Conservation (phyloP, 1,140 invertebrate genomes). For the Bombus balteatus region DNA sequence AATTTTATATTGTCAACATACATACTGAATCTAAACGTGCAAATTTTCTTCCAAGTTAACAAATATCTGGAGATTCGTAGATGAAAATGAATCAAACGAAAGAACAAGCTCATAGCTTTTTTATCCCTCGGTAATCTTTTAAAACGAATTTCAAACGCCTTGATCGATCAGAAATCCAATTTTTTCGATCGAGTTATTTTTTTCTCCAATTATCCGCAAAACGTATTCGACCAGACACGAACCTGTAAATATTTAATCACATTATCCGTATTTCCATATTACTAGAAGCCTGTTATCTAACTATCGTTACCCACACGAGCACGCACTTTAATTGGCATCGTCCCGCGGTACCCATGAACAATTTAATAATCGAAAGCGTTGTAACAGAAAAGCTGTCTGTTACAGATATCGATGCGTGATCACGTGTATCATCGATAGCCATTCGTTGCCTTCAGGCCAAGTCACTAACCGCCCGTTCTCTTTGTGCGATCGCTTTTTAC, state of each 20-base stretch:
- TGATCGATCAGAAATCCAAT: conserved; percentile 25
- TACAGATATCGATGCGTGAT: neutral
- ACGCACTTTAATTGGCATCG: conserved; percentile 56
- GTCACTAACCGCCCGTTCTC: neutral
- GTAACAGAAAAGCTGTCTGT: conserved; percentile 19
- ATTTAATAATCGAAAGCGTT: conserved; percentile 56
- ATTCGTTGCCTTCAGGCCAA: neutral
- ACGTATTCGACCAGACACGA: conserved; percentile 45
- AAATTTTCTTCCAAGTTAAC: neutral
- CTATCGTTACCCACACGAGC: conserved; percentile 47
- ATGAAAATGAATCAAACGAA: neutral
- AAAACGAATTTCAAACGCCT: too few relatives aligned
- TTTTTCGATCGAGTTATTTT: conserved; percentile 27
- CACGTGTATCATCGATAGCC: neutral
- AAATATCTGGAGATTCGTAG: neutral
- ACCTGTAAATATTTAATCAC: conserved; percentile 63
- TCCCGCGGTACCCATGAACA: conserved; percentile 3
- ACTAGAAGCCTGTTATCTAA: conserved; percentile 58
- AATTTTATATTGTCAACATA: too few relatives aligned
- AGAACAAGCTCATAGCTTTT: neutral
- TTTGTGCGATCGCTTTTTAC: neutral
- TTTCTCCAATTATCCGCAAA: conserved; percentile 33
- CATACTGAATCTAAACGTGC: too few relatives aligned
- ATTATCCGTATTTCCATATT: conserved; percentile 43
- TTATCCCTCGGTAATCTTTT: too few relatives aligned